Evolutionary conservation across 2,113 vertebrate genomes (phyloP).

Genomic region (Accipiter cooperii): DNA sequence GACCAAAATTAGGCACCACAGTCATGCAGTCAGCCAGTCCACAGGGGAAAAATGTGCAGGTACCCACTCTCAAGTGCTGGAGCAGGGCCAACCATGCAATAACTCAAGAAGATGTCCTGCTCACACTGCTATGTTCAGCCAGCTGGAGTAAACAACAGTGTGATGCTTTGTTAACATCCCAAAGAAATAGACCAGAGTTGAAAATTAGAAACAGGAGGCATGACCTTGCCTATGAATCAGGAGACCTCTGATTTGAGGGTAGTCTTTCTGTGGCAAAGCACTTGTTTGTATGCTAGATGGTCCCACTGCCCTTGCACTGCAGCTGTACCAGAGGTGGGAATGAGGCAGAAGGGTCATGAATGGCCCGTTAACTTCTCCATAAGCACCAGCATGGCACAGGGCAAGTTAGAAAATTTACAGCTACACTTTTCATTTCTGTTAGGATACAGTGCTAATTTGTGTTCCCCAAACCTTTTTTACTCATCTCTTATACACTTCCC

Average conservation of each 20-base stretch:
- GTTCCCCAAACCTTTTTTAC: background rate
- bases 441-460: background rate
- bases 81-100: background rate
- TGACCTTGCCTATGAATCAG: background rate
- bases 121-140: background rate
- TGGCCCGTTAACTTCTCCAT: background rate
- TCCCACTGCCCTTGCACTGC: background rate
- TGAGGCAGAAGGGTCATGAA: background rate
- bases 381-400: background rate
- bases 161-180: background rate
- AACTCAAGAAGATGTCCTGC: background rate
- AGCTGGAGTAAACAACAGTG: background rate
- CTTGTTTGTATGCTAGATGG: background rate
- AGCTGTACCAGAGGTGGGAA: background rate
- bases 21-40: background rate
- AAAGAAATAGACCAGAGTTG: background rate
- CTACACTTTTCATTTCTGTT: background rate
- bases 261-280: background rate
- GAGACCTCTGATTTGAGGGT: background rate
- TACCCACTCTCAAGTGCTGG: accelerated
- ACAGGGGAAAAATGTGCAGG: background rate
- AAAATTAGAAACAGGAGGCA: background rate
- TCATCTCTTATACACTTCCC: background rate
- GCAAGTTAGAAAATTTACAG: background rate
- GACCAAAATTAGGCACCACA: background rate